Base-by-base conservation (phyloP, 2,113 vertebrate genomes). In the Chaenogobius annularis region DNA sequence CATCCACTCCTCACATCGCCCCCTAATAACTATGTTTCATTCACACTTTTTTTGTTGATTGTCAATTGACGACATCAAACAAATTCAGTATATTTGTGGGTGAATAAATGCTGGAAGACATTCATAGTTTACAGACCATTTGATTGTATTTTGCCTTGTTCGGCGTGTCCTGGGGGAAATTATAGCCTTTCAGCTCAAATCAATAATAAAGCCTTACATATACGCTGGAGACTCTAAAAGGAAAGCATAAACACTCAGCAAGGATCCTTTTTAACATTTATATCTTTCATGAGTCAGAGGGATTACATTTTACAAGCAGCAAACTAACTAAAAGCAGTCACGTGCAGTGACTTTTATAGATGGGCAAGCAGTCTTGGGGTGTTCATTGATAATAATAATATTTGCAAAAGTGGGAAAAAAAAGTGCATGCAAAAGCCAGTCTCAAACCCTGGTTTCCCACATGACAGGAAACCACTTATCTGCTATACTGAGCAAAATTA, bases 161-260 rank as follows among this genome's bases (percentile, higher is more conserved):
- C 19, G 19, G 35, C 3, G 10, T n/a, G 2, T 63, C 61, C 37
- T 62, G 61, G 19, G 61, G 61, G 61, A 63, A 63, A 63, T 43
- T 15, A 40, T 7, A 7, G 61, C 3, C 61, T 5, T 37, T 63
- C n/a, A 63, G 61, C 61, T 63, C 61, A 11, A 63, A 63, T 63
- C 17, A 63, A 43, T 63, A 17, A 40, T 20, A 63, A 63, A 40
- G 37, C 35, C 6, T 35, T 19, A 40, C 61, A 63, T 19, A 63
- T 40, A 43, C 35, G 17, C 26, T 3, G 26, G 23, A 63, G 61
- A 2, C n/a, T 63, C 37, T 63, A 43, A 63, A 63, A 63, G 35
- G 9, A 63, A 63, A 63, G 61, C 35, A 63, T 63, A 40, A 63
- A 63, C 5, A 17, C 61, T 20, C 61, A 63, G 19, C 61, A 43